These are phyloP conservation scores for Theonella swinhoei DNA, from an alignment of 37 sponge, comb jelly and placozoan species.

Conservation along the genomic window DNA sequence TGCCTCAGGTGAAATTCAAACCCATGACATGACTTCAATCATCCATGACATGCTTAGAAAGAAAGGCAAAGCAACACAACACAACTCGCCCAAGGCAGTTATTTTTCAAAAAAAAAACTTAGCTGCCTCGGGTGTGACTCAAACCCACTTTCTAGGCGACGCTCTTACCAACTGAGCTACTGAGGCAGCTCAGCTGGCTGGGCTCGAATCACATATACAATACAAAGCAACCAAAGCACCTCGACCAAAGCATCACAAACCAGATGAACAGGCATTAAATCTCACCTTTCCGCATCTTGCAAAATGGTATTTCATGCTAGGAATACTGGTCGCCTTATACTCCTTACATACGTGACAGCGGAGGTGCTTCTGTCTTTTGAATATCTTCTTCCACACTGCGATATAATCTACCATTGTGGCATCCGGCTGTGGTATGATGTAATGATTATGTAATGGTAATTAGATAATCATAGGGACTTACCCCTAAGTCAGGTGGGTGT, in stretches of 20 bases:
- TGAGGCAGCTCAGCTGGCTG: not conserved
- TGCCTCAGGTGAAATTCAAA: no score
- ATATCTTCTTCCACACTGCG: constrained; percentile 17
- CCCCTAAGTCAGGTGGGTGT: constrained; percentile 29
- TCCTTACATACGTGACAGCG: constrained; percentile 28
- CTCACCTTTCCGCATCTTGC: constrained; percentile 60
- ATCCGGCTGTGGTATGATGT: constrained; percentile 19
- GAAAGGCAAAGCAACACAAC: no score
- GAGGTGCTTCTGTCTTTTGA: constrained; percentile 18
- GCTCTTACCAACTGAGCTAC: no score
- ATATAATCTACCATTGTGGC: constrained; percentile 16
- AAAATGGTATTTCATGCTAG: constrained; percentile 68
- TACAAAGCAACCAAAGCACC: no score
- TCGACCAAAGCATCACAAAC: not conserved
- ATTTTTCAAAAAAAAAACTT: no score
- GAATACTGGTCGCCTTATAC: constrained; percentile 40
- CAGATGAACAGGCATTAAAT: not conserved
- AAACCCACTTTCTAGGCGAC: no score
- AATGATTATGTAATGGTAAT: not conserved
- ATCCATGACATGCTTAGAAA: no score
- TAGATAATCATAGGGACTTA: not conserved
- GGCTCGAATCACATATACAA: not conserved
- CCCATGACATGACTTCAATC: no score
- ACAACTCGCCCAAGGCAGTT: no score
- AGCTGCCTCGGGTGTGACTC: no score